Evolutionary conservation across 2,113 vertebrate species (phyloP).

Genomic region (Cnemophilus loriae): DNA sequence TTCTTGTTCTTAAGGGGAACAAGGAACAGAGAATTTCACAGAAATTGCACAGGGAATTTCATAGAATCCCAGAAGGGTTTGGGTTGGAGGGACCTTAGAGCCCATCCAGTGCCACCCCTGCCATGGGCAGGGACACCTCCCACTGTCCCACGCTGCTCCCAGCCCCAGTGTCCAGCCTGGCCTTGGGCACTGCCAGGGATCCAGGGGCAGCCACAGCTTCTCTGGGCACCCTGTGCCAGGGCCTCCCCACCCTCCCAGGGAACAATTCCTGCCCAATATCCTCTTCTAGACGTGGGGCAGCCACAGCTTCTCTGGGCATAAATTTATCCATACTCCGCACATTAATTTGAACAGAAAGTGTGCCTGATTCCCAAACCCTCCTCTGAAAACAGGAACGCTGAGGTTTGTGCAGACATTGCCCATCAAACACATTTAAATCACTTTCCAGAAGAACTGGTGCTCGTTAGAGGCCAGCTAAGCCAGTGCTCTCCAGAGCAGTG

Average conservation of each 20-base stretch:
- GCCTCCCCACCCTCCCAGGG: background rate
- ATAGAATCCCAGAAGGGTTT: background rate
- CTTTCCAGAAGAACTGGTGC: background rate
- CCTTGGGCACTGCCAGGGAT: background rate
- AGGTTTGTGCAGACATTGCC: background rate
- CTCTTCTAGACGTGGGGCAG: background rate
- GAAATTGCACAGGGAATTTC: background rate
- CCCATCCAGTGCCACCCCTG: accelerated
- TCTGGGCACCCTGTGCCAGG: background rate
- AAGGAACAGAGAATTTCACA: background rate
- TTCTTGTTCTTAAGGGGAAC: background rate
- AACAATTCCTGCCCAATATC: background rate
- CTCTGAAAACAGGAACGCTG: accelerated
- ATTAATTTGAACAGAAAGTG: background rate
- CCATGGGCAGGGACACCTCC: background rate
- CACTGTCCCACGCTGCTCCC: background rate
- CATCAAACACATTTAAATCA: no score
- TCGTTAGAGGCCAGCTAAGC: background rate
- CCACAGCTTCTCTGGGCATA: background rate
- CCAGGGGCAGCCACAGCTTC: background rate
- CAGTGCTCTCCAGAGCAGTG: background rate
- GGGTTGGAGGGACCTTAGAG: accelerated
- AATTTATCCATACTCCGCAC: background rate
- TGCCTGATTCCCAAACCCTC: background rate
- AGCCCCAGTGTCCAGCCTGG: background rate